Evolutionary conservation across 2,113 vertebrate genomes (phyloP), one percentile per base, ranked within the genome.

Genomic region (Epinephelus fuscoguttatus): DNA sequence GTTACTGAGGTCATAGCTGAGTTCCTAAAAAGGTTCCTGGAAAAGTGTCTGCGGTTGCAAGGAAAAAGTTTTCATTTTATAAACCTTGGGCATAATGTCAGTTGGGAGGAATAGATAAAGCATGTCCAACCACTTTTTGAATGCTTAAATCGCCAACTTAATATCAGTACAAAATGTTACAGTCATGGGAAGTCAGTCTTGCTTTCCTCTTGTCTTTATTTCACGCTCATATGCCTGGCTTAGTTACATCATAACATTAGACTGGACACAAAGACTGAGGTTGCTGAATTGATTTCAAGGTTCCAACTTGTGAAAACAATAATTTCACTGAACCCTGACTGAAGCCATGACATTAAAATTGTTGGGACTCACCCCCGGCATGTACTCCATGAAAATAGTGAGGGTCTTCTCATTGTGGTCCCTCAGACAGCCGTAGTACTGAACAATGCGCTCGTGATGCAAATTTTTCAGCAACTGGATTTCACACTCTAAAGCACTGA

Each of bases 381-480:
- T 99, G 92, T 98, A 99, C 93, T 99, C 98, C 98, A 99, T 99
- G 89, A 99, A 99, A 93, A 99, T 99, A 56, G 97, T 98, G 86
- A 99, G 96, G 12, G 96, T 99, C 92, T 97, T 98, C 94, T 99
- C 97, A 0, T 94, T 96, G 69, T 95, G 97, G 84, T 99, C 97
- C 91, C 97, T 94, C 85, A 99, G 89, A 74, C 97, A 99, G 90
- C 98, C 97, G 0, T 99, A 99, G 82, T 99, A 99, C 91, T 99
- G 98, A 71, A 99, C 98, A 0, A 99, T 98, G 1, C 98, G 97
- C 27, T 99, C 97, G 0, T 99, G 98, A 78, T 97, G 98, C 47
- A 99, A 94, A 27, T 99, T 99, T 92, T 99, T 99, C 93, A 99
- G 95, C 92, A 99, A 86, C 96, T 99, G 98, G 92, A 99, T 99